phyloP scores from a whole-genome alignment of 2,113 vertebrate genomes.

The Pseudopodoces humilis region DNA sequence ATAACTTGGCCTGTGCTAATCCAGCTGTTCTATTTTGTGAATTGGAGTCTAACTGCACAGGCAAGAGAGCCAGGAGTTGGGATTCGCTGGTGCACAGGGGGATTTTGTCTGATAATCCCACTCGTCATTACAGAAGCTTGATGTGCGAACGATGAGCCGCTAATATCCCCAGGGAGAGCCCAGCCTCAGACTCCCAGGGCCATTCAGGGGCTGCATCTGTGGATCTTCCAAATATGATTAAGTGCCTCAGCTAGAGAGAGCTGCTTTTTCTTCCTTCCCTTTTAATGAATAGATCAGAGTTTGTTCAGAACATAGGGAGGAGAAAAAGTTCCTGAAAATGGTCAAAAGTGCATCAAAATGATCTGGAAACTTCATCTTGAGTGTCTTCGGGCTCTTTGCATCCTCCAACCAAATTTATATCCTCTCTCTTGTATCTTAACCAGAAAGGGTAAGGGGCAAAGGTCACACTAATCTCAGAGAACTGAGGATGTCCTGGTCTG shows the following conservation, averaged over 20 bases:
- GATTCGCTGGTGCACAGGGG: background rate
- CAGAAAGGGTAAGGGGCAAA: background rate
- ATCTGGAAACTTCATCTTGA: background rate
- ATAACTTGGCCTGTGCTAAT: background rate
- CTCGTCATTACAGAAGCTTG: slow-evolving; percentile 8
- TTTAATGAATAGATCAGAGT: background rate
- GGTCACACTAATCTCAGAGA: background rate
- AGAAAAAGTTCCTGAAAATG: background rate
- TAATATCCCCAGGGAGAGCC: background rate
- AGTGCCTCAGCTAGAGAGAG: slow-evolving; percentile 5
- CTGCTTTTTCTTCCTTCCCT: background rate
- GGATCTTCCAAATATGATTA: background rate
- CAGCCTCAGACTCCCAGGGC: background rate
- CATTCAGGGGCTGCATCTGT: background rate
- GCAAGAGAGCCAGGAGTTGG: background rate
- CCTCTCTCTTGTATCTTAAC: background rate
- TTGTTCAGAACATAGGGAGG: background rate
- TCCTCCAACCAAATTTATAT: background rate
- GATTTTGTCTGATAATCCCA: slow-evolving; percentile 22
- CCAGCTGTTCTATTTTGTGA: slow-evolving; percentile 31
- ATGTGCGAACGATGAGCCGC: slow-evolving; percentile 6
- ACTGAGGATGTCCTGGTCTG: background rate
- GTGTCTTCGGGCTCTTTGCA: background rate
- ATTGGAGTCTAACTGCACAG: background rate
- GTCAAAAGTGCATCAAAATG: background rate